These are phyloP conservation scores for Homarus gammarus DNA, from an alignment of 2,888 invertebrate species.

Conservation along the genomic window DNA sequence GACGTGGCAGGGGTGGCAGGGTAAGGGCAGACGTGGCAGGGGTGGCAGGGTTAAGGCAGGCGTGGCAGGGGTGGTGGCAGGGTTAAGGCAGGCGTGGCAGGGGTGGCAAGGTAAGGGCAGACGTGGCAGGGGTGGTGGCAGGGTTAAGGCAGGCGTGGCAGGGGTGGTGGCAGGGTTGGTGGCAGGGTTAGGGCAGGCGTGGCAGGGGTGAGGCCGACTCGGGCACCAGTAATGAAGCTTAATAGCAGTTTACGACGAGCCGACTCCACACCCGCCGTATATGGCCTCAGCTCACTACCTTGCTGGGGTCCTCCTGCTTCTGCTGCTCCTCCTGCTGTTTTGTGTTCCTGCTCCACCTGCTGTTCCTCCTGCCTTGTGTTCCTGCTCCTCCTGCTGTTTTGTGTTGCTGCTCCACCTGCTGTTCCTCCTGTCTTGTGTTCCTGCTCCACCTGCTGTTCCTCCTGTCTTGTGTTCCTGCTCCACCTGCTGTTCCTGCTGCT, in stretches of 20 bases:
- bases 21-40: too few species aligned
- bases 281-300: slow-evolving; percentile 16
- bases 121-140: neutral
- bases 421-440: too few species aligned
- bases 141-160: neutral
- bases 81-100: too few species aligned
- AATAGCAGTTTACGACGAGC: slow-evolving; percentile 44
- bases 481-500: too few species aligned
- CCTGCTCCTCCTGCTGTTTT: too few species aligned
- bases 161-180: neutral
- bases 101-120: neutral
- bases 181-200: neutral
- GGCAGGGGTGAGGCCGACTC: slow-evolving; percentile 8
- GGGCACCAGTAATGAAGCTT: slow-evolving; percentile 36
- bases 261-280: slow-evolving; percentile 25
- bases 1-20: neutral
- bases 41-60: too few species aligned
- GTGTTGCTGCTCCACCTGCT: too few species aligned
- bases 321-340: neutral
- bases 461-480: too few species aligned
- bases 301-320: slow-evolving; percentile 31
- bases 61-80: too few species aligned
- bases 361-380: too few species aligned
- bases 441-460: neutral
- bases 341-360: neutral